A percentile compares a stretch with the other conserved stretches of the same genome.
phyloP scores from a whole-genome alignment of 2,113 vertebrate species.

The Amphiprion percula region DNA sequence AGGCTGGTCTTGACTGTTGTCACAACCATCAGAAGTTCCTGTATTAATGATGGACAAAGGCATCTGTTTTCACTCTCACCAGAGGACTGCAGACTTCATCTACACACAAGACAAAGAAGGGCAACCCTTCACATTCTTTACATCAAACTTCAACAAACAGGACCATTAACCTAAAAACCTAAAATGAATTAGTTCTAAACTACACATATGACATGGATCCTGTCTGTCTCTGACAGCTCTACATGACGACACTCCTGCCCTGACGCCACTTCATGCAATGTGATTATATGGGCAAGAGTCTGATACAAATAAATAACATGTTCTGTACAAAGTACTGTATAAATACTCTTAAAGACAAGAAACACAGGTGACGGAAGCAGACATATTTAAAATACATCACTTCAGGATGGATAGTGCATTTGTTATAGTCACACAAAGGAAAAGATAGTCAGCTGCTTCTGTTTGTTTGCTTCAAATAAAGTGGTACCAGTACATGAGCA shows the following conservation, averaged over 20 bases:
- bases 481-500: conserved; percentile 64
- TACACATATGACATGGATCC: conserved; percentile 8
- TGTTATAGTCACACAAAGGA: conserved; percentile 44
- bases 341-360: conserved; percentile 53
- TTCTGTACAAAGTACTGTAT: conserved; percentile 61
- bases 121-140: conserved; percentile 25
- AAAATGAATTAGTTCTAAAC: conserved; percentile 15
- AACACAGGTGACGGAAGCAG: conserved; percentile 31
- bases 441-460: conserved; percentile 35
- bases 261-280: conserved; percentile 38
- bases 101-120: conserved; percentile 5
- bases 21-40: conserved; percentile 31
- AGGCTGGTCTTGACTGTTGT: conserved; percentile 29
- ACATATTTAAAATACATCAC: conserved; percentile 38
- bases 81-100: not conserved
- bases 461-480: conserved; percentile 48
- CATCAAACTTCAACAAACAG: conserved; percentile 10
- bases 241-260: conserved; percentile 2
- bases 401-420: conserved; percentile 63
- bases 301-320: conserved; percentile 58
- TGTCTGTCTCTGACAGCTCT: conserved; percentile 28
- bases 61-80: conserved; percentile 55
- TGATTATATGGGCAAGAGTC: conserved; percentile 9
- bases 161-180: not conserved
- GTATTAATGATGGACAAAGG: conserved; percentile 52